Conservation (phyloP, 2,797 vertebrate genomes). For the Sandelia bainsii region DNA sequence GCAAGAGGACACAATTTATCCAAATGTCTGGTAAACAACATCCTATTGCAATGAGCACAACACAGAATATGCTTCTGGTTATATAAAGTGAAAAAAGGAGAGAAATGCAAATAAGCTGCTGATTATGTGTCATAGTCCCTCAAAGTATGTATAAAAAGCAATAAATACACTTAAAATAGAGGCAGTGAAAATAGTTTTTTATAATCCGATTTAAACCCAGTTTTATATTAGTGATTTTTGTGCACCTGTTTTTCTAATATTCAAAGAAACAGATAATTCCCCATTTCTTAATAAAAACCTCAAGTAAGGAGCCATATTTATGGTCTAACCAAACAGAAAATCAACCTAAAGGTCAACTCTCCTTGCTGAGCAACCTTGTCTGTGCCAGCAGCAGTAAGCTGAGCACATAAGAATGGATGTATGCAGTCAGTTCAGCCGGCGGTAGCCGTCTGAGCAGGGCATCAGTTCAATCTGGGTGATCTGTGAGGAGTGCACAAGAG, state of each 20-base stretch:
- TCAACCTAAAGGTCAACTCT: conserved; percentile 42
- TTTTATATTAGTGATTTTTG: conserved; percentile 5
- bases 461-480: conserved; percentile 71
- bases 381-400: conserved; percentile 36
- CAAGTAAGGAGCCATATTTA: neutral
- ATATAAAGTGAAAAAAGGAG: conserved; percentile 2
- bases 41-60: conserved; percentile 6
- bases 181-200: conserved; percentile 12
- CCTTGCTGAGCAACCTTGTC: conserved; percentile 67
- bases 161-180: conserved; percentile 11
- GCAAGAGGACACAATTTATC: neutral
- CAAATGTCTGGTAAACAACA: conserved; percentile 5
- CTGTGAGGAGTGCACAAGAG: conserved; percentile 45
- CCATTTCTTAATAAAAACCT: neutral
- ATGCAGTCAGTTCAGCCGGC: conserved; percentile 53
- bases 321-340: neutral
- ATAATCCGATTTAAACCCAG: conserved; percentile 16
- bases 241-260: neutral
- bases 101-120: conserved; percentile 36
- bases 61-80: conserved; percentile 20
- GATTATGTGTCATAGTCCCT: conserved; percentile 25
- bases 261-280: conserved; percentile 1
- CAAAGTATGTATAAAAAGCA: conserved; percentile 20
- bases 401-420: conserved; percentile 60
- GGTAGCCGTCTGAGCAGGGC: conserved; percentile 45